Base-by-base conservation (phyloP, 2,888 invertebrate genomes). In the Ophioninae sp. region DNA sequence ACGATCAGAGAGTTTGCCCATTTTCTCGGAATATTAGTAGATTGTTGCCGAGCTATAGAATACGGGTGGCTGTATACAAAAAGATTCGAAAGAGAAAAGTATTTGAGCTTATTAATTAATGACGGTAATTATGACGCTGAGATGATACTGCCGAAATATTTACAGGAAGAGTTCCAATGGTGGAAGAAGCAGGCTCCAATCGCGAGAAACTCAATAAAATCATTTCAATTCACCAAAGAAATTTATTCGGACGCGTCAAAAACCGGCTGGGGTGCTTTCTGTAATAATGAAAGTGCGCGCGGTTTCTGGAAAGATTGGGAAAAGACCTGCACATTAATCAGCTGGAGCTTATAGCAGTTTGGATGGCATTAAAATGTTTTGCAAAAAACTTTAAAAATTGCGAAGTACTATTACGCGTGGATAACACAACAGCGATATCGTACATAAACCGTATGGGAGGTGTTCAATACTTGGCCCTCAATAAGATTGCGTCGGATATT, bases 161-260 rank as follows among this genome's bases (percentile, higher is more conserved):
- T 83, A 23, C 65, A 79, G 22, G 37, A 7, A 51, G 79, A 79
- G 65, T 79, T 83, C 37, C 44, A 72, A 67, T 79, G 79, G 79
- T 79, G 75, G 82, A 83, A 79, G 65, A 71, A 22, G 72, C 72
- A 83, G 61, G 41, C 79, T 72, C 44, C 0, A 76, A 83, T 44
- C 39, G 75, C 71, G 58, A 64, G 75, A 5, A 73, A 58, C 9
- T 56, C 71, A 5, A 84, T 80, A 13, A 83, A 68, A 61, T 56
- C 39, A 9, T 73, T 74, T 64, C 65, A 64, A 3, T 75, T 82
- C 75, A 30, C 64, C 41, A 79, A 64, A 20, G 79, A 83, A 39
- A 83, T 83, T 76, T 72, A 76, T 56, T 83, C 83, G 63, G 79
- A 79, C 56, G 83, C 79, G 72, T 83, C 76, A 44, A 79, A 65